These are phyloP conservation scores for Cyanistes caeruleus DNA, from an alignment of 2,113 vertebrate species.

Conservation along the genomic window DNA sequence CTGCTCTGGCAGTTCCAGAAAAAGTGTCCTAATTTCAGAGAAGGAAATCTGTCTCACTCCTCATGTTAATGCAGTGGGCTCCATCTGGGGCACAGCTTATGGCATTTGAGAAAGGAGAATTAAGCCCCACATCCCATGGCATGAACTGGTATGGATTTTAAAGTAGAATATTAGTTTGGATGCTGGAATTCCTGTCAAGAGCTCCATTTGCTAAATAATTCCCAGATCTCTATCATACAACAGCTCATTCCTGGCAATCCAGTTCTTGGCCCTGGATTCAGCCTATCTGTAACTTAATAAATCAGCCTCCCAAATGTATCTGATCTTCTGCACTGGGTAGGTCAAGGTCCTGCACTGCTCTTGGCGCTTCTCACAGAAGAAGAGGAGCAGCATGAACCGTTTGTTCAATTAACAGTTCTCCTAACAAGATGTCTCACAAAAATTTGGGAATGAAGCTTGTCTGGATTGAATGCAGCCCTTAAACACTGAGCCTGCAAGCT, in stretches of 20 bases:
- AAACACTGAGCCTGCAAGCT: not conserved
- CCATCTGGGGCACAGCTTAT: not conserved
- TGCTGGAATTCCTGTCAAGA: not conserved
- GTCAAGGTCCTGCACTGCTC: not conserved
- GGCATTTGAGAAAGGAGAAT: not conserved
- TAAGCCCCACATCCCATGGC: not conserved
- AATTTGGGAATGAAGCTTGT: not conserved
- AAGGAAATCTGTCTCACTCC: conserved; percentile 23
- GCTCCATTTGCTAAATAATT: not conserved
- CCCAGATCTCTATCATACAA: not conserved
- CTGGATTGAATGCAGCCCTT: not conserved
- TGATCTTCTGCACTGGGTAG: not conserved
- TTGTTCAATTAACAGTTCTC: not conserved
- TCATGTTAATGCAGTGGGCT: not conserved
- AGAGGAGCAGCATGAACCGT: not conserved
- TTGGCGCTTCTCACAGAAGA: not conserved
- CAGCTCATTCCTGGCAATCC: not conserved
- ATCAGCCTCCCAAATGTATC: not conserved
- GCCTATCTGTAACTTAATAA: not conserved
- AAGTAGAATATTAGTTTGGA: not conserved
- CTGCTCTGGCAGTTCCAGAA: conserved; percentile 35
- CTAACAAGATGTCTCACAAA: not conserved
- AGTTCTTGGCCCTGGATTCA: not conserved
- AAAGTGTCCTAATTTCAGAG: conserved; percentile 41
- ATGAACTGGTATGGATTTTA: not conserved